Evolutionary conservation across 2,113 vertebrate genomes (phyloP).

Genomic region (Amblyopsis rosae): DNA sequence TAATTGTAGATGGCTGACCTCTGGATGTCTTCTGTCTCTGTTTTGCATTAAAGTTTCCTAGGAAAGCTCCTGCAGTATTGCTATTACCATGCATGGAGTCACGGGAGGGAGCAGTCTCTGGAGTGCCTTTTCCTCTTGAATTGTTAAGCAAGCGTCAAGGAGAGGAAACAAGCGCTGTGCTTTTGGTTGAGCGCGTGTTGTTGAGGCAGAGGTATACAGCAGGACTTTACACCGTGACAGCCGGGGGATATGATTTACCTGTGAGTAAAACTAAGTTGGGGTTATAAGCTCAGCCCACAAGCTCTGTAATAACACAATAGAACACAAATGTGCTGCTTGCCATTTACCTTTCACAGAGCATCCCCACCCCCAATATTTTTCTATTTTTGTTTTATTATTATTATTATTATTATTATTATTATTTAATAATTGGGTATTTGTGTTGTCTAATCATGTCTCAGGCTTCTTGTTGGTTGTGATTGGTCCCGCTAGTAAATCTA

Average conservation of each 20-base stretch:
- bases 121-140: conserved; percentile 42
- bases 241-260: conserved; percentile 42
- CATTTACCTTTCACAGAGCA: conserved; percentile 50
- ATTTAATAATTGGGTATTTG: conserved; percentile 26
- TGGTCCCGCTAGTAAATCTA: conserved; percentile 31
- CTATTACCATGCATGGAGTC: conserved; percentile 57
- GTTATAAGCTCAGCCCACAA: conserved; percentile 32
- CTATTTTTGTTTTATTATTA: not conserved
- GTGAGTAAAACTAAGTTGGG: conserved; percentile 30
- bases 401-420: not conserved
- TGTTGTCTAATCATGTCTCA: conserved; percentile 50
- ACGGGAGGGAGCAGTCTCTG: conserved; percentile 47
- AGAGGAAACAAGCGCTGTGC: conserved; percentile 7
- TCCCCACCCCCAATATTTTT: not conserved
- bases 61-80: conserved; percentile 40
- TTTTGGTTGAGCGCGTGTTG: conserved; percentile 3
- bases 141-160: conserved; percentile 38
- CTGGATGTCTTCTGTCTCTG: conserved; percentile 69
- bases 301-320: conserved; percentile 28
- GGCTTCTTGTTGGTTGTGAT: conserved; percentile 19
- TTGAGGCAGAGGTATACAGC: conserved; percentile 28
- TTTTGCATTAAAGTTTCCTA: conserved; percentile 70
- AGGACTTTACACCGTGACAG: conserved; percentile 34
- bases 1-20: conserved; percentile 76
- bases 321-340: conserved; percentile 29